Base-by-base conservation (phyloP, 2,113 vertebrate genomes). In the Antechinus flavipes region DNA sequence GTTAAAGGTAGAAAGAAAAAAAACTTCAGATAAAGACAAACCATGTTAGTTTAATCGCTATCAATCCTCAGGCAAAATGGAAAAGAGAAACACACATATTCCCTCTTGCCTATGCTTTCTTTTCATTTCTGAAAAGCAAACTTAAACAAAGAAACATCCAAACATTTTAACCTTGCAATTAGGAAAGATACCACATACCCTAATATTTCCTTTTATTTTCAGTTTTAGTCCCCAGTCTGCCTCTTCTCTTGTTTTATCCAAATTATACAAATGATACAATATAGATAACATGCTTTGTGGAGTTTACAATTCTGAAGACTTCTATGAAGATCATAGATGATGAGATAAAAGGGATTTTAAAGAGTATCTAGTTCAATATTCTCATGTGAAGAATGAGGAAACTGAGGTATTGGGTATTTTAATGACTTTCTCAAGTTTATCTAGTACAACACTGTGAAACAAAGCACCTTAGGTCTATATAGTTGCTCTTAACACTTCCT, bases 11-110 rank as follows among this genome's bases (percentile, higher is more conserved):
- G 3, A 61, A 97, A 95, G 6, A 49, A 94, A 95, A 42, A 96
- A 93, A 91, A 93, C 76, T 47, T 96, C 90, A 93, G 90, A 53
- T 56, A 46, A 95, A 92, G 50, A 94, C 46, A 97, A 96, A 94
- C 3, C 50, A 93, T n/a, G 22, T 54, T 50, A 19, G 35, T 95
- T 94, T 96, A 91, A 93, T 91, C 22, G 47, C 4, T 56, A 95
- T 61, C 92, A 97, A 92, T 95, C 89, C n/a, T 95, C 10, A 91
- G 19, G 84, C 2, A 92, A 93, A 96, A 91, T 94, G 14, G 58
- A 90, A 54, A 97, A 96, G 89, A 54, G 54, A 96, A 22, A 53
- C 84, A 50, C 54, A 94, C n/a, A 25, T 91, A 94, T 92, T 94
- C 53, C 26, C n/a, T 96, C 42, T 93, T 93, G 24, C 49, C 91